Conservation (phyloP, 2,888 invertebrate species). For the Lymantria dispar region DNA sequence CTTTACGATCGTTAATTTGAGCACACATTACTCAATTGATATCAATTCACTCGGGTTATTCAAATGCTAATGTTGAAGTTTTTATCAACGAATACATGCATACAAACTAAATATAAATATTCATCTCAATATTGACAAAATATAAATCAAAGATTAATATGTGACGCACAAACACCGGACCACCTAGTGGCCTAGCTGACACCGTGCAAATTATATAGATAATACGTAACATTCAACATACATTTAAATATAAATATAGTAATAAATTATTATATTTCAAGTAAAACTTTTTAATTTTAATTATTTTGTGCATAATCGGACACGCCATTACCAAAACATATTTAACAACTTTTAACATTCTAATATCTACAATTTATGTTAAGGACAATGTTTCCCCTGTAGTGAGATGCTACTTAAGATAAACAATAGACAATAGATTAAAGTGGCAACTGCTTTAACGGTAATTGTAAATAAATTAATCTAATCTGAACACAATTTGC, state of each 20-base stretch:
- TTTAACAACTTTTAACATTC: too few species aligned
- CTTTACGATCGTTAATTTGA: slow-evolving; percentile 7
- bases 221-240: neutral
- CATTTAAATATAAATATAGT: slow-evolving; percentile 11
- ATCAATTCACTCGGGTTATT: slow-evolving; percentile 14
- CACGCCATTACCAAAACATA: too few species aligned
- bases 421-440: slow-evolving; percentile 22
- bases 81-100: slow-evolving; percentile 19
- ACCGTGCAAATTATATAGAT: slow-evolving; percentile 14
- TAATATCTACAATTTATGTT: too few species aligned
- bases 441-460: slow-evolving; percentile 20
- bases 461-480: slow-evolving; percentile 37
- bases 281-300: too few species aligned
- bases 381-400: too few species aligned
- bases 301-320: too few species aligned
- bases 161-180: neutral
- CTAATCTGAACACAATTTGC: slow-evolving; percentile 33
- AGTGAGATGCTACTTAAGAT: neutral
- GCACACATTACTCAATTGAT: slow-evolving; percentile 12
- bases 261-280: too few species aligned
- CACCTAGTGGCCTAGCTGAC: neutral
- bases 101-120: slow-evolving; percentile 17
- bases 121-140: slow-evolving; percentile 19
- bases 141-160: slow-evolving; percentile 16
- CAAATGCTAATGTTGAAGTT: slow-evolving; percentile 24